phyloP scores from a whole-genome alignment of 2,113 vertebrate species.

The Hippocampus guttulatus region DNA sequence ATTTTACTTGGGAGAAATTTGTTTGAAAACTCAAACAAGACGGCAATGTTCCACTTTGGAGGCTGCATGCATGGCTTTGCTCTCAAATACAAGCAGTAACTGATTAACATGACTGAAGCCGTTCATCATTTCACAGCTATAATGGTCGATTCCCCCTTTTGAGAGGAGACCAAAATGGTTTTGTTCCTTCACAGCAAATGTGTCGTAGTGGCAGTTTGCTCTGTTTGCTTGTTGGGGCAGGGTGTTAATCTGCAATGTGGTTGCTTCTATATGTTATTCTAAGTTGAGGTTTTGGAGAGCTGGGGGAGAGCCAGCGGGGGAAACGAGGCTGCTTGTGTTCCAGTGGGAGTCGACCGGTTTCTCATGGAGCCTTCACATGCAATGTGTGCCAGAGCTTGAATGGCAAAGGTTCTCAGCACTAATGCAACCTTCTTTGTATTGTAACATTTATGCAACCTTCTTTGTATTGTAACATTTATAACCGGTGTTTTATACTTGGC shows the following conservation, averaged over 20 bases:
- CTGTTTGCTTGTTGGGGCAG: slow-evolving; percentile 1
- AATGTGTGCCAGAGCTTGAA: neutral
- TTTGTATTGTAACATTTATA: neutral
- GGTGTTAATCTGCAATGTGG: slow-evolving; percentile 31
- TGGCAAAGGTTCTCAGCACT: slow-evolving; percentile 3
- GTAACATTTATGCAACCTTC: neutral
- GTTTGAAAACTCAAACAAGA: too few species aligned
- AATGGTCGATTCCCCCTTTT: neutral
- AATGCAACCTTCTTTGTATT: neutral
- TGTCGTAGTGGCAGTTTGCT: neutral
- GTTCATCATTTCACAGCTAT: neutral
- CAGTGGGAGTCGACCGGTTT: slow-evolving; percentile 58
- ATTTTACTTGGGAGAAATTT: too few species aligned
- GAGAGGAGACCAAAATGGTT: neutral
- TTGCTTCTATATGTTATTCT: slow-evolving; percentile 19
- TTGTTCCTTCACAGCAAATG: neutral
- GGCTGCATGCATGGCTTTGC: neutral
- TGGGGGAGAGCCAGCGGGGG: slow-evolving; percentile 4
- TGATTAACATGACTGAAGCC: neutral
- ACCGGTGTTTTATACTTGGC: neutral
- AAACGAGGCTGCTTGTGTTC: slow-evolving; percentile 41
- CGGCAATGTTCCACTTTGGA: too few species aligned
- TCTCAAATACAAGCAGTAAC: neutral
- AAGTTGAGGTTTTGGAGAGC: slow-evolving; percentile 26
- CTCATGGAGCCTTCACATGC: neutral